Evolutionary conservation across 2,888 invertebrate species (phyloP).

Genomic region (Drosophila austrosaltans): DNA sequence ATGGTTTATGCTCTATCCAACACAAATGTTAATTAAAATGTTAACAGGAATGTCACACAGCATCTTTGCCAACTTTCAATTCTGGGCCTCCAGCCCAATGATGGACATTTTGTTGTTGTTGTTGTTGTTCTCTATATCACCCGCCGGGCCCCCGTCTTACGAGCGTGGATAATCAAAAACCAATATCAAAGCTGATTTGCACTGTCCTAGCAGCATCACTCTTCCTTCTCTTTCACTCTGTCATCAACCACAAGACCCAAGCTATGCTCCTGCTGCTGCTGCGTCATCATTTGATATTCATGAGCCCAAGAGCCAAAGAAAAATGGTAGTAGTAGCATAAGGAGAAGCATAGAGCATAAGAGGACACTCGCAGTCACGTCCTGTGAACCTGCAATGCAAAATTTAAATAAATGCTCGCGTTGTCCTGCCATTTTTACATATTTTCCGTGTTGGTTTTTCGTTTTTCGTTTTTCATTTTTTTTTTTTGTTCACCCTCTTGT

Average conservation of each 20-base stretch:
- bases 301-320: slow-evolving; percentile 46
- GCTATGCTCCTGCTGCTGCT: slow-evolving; percentile 41
- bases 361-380: slow-evolving; percentile 55
- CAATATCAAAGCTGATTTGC: slow-evolving; percentile 67
- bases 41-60: slow-evolving; percentile 29
- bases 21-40: slow-evolving; percentile 70
- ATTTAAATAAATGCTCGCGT: slow-evolving; percentile 67
- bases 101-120: no score
- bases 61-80: neutral
- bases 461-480: slow-evolving; percentile 6
- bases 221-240: slow-evolving; percentile 20
- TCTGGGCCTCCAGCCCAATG: neutral
- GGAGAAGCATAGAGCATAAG: slow-evolving; percentile 7
- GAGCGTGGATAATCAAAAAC: slow-evolving; percentile 64
- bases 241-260: slow-evolving; percentile 13
- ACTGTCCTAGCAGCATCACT: neutral
- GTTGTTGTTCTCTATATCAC: no score
- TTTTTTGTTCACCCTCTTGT: neutral
- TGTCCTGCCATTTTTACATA: slow-evolving; percentile 44
- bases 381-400: slow-evolving; percentile 55
- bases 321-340: slow-evolving; percentile 1
- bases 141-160: neutral
- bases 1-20: slow-evolving; percentile 25
- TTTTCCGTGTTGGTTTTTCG: slow-evolving; percentile 18
- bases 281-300: slow-evolving; percentile 68